phyloP scores from a whole-genome alignment of 1,140 invertebrate species.

The Drosophila lacteicornis region DNA sequence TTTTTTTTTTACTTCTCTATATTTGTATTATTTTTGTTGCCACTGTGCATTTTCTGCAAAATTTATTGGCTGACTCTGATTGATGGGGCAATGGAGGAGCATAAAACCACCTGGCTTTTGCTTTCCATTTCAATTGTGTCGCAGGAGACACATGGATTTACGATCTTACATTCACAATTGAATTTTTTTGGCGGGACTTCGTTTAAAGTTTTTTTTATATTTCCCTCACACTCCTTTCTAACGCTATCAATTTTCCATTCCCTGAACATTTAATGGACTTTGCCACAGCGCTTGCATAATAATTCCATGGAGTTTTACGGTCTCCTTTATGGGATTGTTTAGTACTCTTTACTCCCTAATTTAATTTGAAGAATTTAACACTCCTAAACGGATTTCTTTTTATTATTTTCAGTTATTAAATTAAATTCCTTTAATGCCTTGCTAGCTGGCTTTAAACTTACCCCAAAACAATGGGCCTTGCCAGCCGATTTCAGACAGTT shows the following conservation, averaged over 20 bases:
- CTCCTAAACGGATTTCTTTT: no score
- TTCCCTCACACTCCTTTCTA: not conserved
- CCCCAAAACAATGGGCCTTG: conserved; percentile 1
- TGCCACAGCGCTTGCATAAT: not conserved
- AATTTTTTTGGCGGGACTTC: not conserved
- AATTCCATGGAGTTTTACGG: not conserved
- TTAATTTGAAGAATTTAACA: not conserved
- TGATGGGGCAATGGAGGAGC: not conserved
- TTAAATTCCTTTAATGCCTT: not conserved
- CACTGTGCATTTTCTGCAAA: not conserved
- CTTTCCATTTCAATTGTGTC: not conserved
- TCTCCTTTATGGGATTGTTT: not conserved
- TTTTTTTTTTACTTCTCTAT: not conserved
- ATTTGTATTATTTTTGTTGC: not conserved
- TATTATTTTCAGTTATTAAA: no score
- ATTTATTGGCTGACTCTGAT: not conserved
- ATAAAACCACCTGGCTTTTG: not conserved
- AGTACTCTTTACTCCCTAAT: not conserved
- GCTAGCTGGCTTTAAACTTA: not conserved
- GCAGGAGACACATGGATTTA: not conserved
- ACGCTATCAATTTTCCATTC: conserved; percentile 1
- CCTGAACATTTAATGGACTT: not conserved
- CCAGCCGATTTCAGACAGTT: conserved; percentile 3
- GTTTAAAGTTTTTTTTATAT: not conserved
- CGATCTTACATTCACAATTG: not conserved